Conservation (phyloP, 2,888 invertebrate genomes). For the Latrodectus hesperus region DNA sequence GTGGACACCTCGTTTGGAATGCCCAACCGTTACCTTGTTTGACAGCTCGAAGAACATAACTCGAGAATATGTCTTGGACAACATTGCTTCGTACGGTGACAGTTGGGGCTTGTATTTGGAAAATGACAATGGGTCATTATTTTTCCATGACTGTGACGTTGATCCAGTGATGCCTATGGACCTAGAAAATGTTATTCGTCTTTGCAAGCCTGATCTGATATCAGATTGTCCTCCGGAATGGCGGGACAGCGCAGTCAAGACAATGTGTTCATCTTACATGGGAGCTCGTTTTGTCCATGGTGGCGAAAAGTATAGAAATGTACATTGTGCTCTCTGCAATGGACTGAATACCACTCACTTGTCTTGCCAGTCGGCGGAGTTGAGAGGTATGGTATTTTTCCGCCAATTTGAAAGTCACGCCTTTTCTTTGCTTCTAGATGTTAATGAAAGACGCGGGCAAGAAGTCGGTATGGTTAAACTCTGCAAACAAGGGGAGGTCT, state of each 20-base stretch:
- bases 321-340: conserved; percentile 77
- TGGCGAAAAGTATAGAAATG: conserved; percentile 75
- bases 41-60: conserved; percentile 65
- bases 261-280: conserved; percentile 76
- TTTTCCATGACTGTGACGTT: conserved; percentile 75
- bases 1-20: conserved; percentile 76
- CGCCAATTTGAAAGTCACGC: conserved; percentile 73
- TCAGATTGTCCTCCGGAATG: conserved; percentile 75
- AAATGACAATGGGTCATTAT: conserved; percentile 44
- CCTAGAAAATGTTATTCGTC: conserved; percentile 74
- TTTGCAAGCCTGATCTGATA: conserved; percentile 74
- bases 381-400: conserved; percentile 68
- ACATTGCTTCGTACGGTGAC: conserved; percentile 71
- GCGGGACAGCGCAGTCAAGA: conserved; percentile 74
- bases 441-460: conserved; percentile 71
- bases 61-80: conserved; percentile 70
- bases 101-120: conserved; percentile 62
- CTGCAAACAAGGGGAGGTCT: conserved; percentile 73
- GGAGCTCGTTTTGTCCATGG: conserved; percentile 74
- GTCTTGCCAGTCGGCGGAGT: conserved; percentile 71
- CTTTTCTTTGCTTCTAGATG: conserved; percentile 76
- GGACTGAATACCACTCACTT: conserved; percentile 74
- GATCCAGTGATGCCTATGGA: conserved; percentile 75
- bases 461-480: conserved; percentile 71
- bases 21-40: conserved; percentile 40